Evolutionary conservation across 2,888 invertebrate genomes (phyloP).

Genomic region (Gryllus longicercus): DNA sequence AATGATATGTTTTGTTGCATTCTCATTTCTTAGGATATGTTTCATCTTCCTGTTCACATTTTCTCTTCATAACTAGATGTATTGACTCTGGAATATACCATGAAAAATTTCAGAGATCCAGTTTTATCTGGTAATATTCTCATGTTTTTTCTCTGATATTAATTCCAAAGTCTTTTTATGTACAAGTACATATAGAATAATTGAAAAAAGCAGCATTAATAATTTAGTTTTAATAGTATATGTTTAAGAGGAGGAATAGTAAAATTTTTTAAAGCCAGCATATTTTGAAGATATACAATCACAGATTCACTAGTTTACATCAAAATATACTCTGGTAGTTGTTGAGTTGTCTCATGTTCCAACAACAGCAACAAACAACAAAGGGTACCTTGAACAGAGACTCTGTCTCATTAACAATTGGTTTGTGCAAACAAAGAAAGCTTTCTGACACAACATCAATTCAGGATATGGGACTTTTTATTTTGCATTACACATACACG

Average conservation of each 20-base stretch:
- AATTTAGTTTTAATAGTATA: neutral
- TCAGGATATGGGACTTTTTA: neutral
- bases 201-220: no score
- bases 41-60: neutral
- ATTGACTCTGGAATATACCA: neutral
- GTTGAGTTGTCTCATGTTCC: neutral
- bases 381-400: neutral
- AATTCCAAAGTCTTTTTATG: no score
- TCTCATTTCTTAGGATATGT: slow-evolving; percentile 7
- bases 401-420: slow-evolving; percentile 2
- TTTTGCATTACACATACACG: neutral
- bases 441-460: slow-evolving; percentile 1
- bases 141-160: no score
- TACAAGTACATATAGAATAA: no score
- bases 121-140: no score
- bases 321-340: slow-evolving; percentile 10
- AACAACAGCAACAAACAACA: neutral
- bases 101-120: neutral
- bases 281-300: neutral
- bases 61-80: neutral
- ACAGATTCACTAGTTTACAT: neutral
- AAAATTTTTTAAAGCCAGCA: neutral
- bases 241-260: neutral
- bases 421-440: slow-evolving; percentile 1
- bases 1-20: slow-evolving; percentile 17